Evolutionary conservation across 2,797 vertebrate species (phyloP), one percentile per base, ranked within the genome.

Genomic region (Galagoides demidoff): DNA sequence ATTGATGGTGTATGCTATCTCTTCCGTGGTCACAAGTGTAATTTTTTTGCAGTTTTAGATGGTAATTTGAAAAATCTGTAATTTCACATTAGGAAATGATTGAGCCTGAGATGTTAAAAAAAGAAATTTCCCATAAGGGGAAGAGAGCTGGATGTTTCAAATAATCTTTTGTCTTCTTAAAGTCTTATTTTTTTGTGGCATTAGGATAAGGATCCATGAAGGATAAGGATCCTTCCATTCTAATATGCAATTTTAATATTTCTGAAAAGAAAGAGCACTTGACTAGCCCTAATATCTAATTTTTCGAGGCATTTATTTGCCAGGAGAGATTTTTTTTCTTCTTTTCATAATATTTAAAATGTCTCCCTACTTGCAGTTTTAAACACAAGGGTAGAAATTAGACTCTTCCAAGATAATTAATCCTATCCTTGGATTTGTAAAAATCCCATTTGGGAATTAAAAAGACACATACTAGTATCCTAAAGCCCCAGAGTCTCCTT

Each of bases 271-370:
- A 96, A 97, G 85, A 97, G 85, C 96, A 97, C 96, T 98, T 98
- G 97, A 97, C 97, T 98, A 98, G 96, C 96, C 96, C 95, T 98
- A 97, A 98, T 98, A 97, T 98, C 96, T 97, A 98, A 98, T 98
- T 98, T 98, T 98, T 98, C 88, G 96, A 93, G 85, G 85, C 93
- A 97, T 98, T 98, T 98, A 88, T 97, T 98, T 98, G 94, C 98
- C 97, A 98, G 95, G 89, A 96, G 97, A 98, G 95, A 98, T 95
- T 95, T 93, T 95, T 93, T 97, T 94, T 97, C 84, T 90, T 97
- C 85, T 93, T 97, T 93, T 97, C 90, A 89, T 96, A 98, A 95
- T 94, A 88, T 83, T 95, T 96, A 94, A 94, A 92, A 98, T 20
- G 20, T 97, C 93, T 97, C 96, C 78, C 92, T 94, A 83, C 27